Evolutionary conservation across 2,113 vertebrate species (phyloP), one percentile per base, ranked within the genome.

Genomic region (Thryonomys swinderianus): DNA sequence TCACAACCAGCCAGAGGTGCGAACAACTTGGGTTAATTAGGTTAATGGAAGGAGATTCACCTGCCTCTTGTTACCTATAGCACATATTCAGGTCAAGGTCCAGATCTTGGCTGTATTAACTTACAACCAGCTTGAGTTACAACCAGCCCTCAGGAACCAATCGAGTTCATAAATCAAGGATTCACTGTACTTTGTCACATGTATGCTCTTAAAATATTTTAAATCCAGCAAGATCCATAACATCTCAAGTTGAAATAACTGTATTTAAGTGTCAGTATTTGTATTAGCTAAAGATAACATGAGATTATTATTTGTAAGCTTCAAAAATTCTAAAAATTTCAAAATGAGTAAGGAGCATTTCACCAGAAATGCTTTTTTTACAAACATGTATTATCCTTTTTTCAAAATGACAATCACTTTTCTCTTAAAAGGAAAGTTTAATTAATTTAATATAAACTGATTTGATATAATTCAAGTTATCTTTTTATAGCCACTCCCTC

Each of bases 281-380:
- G 14, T 67, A 8, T 25, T 48, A 90, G 20, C 25, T 67, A 88
- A 92, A 96, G 34, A 84, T 85, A 91, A 94, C 79, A 48, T 80
- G 42, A 90, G 11, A 88, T 71, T 91, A n/a, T 76, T 81, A n/a
- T 91, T 71, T 51, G 13, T 7, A 92, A 94, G 45, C 67, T 78
- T 71, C 61, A 92, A 96, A 93, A 85, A 55, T 93, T 89, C 61
- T 92, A 79, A 21, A 90, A 88, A 73, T 79, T 81, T 7, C 7
- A 94, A 96, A 88, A 87, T 59, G 40, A 90, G 64, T 67, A 92
- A 87, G 17, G 32, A 71, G 16, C 30, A 94, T 74, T 85, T 95
- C 82, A 90, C 61, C 27, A 64, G 73, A 96, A 94, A 73, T 88
- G 83, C 84, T 71, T 96, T 94, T 85, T 73, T 92, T 93, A 95